A percentile compares a stretch with the other conserved stretches of the same genome.
Evolutionary conservation across 35 echinoderm and acorn worm genomes (phyloP).

Genomic region (Apostichopus californicus): DNA sequence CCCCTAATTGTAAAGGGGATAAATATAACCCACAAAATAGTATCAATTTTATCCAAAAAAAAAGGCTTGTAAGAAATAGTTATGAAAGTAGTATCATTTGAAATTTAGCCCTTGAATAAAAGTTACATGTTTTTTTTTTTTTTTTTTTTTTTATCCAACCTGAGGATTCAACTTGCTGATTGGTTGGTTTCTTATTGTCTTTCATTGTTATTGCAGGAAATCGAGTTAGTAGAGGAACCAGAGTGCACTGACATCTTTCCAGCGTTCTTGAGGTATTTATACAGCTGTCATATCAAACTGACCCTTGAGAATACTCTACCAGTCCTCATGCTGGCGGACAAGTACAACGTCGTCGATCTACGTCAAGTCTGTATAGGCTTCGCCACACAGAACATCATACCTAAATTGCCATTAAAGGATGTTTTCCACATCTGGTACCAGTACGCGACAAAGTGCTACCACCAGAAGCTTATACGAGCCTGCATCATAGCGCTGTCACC

Average conservation of each 20-base stretch:
- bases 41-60: too few species aligned
- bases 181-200: neutral
- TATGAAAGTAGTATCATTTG: too few species aligned
- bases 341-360: conserved; percentile 88
- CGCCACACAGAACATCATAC: conserved; percentile 90
- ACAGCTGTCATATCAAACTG: conserved; percentile 86
- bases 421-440: conserved; percentile 99
- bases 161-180: too few species aligned
- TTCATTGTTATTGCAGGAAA: conserved; percentile 70
- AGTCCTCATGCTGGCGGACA: conserved; percentile 94
- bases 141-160: too few species aligned
- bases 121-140: too few species aligned
- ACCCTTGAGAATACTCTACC: conserved; percentile 87
- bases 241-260: conserved; percentile 85
- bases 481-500: conserved; percentile 91
- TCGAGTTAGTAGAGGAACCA: conserved; percentile 97
- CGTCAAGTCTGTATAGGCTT: conserved; percentile 80
- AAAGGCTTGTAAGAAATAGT: too few species aligned
- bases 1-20: too few species aligned
- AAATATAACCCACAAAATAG: too few species aligned
- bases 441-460: conserved; percentile 99
- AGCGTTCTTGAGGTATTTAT: conserved; percentile 83
- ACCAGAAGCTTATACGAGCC: conserved; percentile 74
- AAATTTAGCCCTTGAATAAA: too few species aligned
- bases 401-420: conserved; percentile 94